Conservation (phyloP, 2,888 invertebrate genomes). For the Adelognathus sp. region DNA sequence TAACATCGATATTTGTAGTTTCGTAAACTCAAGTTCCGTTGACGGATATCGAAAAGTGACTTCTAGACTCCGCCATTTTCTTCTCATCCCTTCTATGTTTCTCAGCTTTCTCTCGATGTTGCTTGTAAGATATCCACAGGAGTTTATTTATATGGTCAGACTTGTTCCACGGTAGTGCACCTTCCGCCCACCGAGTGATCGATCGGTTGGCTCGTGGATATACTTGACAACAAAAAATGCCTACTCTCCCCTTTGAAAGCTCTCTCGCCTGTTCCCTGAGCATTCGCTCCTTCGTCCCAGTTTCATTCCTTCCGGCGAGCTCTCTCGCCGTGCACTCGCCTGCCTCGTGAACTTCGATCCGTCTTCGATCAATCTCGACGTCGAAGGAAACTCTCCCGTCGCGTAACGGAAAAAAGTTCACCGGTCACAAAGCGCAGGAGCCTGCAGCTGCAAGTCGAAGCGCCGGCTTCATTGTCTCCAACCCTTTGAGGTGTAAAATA, state of each 20-base stretch:
- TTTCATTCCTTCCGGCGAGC: slow-evolving; percentile 51
- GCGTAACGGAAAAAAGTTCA: slow-evolving; percentile 11
- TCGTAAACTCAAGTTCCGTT: no score
- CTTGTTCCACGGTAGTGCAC: not conserved
- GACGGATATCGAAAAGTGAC: no score
- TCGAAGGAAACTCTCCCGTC: slow-evolving; percentile 3
- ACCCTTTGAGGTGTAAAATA: no score
- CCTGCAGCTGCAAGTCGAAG: no score
- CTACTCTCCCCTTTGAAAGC: slow-evolving; percentile 4
- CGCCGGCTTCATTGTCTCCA: no score
- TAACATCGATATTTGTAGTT: no score
- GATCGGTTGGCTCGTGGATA: slow-evolving; percentile 29
- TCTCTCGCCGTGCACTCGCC: slow-evolving; percentile 39
- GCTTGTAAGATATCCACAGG: not conserved
- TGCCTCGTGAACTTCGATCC: slow-evolving; percentile 44
- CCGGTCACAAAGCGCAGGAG: not conserved
- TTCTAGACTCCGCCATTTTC: no score
- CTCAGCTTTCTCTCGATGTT: not conserved
- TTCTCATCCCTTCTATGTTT: no score
- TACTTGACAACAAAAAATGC: slow-evolving; percentile 20
- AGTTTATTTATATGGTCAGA: slow-evolving; percentile 11
- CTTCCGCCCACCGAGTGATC: slow-evolving; percentile 19
- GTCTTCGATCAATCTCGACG: slow-evolving; percentile 48
- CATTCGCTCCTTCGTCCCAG: slow-evolving; percentile 49
- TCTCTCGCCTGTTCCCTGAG: not conserved